A percentile compares a stretch with the other conserved stretches of the same genome.
Conservation (phyloP, 2,888 invertebrate genomes). For the Xestia rhomboidea region DNA sequence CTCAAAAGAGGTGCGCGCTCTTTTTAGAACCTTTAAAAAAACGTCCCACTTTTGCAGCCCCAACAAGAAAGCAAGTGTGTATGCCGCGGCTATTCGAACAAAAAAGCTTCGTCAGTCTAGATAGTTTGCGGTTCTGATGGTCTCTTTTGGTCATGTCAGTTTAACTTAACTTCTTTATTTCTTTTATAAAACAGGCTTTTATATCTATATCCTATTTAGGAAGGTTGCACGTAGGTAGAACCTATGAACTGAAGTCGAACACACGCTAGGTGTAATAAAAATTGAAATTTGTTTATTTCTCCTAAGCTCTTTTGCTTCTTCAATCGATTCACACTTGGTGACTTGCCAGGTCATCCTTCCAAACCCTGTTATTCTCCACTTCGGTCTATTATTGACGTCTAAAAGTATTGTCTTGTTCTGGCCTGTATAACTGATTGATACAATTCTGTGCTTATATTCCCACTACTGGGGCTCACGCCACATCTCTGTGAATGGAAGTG, state of each 20-base stretch:
- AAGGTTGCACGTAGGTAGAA: not conserved
- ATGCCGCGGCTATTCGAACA: conserved; percentile 7
- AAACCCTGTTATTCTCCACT: not conserved
- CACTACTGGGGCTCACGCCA: not conserved
- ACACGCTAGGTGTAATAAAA: not conserved
- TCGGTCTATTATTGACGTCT: not conserved
- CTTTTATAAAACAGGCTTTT: conserved; percentile 7
- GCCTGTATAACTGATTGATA: not conserved
- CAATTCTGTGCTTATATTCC: not conserved
- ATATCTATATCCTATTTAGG: not conserved
- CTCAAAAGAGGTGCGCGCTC: not conserved
- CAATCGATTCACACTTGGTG: not conserved
- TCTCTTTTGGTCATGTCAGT: conserved; percentile 18
- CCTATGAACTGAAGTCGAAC: not conserved
- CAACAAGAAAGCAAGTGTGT: conserved; percentile 21
- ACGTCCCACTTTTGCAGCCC: conserved; percentile 7
- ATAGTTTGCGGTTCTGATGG: conserved; percentile 33
- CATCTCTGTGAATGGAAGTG: not conserved
- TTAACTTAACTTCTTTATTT: conserved; percentile 18
- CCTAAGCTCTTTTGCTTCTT: not conserved
- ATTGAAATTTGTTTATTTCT: not conserved
- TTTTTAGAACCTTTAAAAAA: conserved; percentile 1
- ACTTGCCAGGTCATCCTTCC: not conserved
- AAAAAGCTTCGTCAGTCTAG: conserved; percentile 33
- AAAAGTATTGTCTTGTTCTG: not conserved